Evolutionary conservation across 2,888 invertebrate species (phyloP).

Genomic region (Hirtodrosophila cameraria): DNA sequence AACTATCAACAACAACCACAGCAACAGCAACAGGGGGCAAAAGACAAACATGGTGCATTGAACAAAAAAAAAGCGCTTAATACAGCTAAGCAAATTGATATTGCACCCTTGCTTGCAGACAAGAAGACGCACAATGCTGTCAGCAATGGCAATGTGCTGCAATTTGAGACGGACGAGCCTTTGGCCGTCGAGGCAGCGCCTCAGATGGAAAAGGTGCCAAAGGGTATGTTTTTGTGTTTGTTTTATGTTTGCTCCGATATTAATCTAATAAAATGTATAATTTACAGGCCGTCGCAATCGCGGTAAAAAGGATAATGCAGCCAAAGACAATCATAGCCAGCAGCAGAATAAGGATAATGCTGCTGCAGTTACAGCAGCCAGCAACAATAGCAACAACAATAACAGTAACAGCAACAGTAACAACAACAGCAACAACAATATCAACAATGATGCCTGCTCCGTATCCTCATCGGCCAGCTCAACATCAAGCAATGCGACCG

Average conservation of each 20-base stretch:
- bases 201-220: conserved; percentile 77
- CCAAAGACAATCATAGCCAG: conserved; percentile 84
- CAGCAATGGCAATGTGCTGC: conserved; percentile 81
- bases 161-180: conserved; percentile 81
- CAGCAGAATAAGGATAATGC: conserved; percentile 62
- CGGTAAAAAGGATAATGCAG: conserved; percentile 82
- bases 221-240: conserved; percentile 61
- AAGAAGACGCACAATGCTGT: conserved; percentile 65
- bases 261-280: neutral
- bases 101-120: conserved; percentile 46
- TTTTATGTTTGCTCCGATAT: no score
- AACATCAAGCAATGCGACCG: conserved; percentile 79
- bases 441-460: conserved; percentile 71
- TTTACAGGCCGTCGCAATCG: conserved; percentile 83
- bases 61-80: conserved; percentile 24
- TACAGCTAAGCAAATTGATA: conserved; percentile 16
- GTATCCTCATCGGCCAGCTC: conserved; percentile 74
- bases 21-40: conserved; percentile 68
- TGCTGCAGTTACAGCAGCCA: conserved; percentile 19
- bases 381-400: conserved; percentile 43
- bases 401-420: conserved; percentile 48
- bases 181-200: conserved; percentile 71
- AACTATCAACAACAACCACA: conserved; percentile 71
- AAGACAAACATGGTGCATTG: conserved; percentile 73
- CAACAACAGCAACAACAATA: conserved; percentile 48